These are phyloP conservation scores for Halichondria panicea DNA, from an alignment of 37 sponge, comb jelly and placozoan genomes.

Conservation along the genomic window DNA sequence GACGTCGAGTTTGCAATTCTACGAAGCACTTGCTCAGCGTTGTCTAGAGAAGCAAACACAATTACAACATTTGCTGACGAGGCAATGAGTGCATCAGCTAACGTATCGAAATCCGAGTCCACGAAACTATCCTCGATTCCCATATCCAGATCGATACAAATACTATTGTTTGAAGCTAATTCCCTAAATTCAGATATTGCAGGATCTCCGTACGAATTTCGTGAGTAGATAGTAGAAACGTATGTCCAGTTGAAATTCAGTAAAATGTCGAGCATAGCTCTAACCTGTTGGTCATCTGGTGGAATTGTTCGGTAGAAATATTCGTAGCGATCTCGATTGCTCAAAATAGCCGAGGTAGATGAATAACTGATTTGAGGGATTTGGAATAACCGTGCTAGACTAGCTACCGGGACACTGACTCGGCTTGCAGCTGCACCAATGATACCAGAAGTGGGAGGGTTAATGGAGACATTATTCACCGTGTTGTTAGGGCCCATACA, in stretches of 20 bases:
- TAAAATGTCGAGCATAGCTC: slow-evolving; percentile 81
- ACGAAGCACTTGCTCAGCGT: slow-evolving; percentile 20
- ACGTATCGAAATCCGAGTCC: neutral
- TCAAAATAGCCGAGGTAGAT: slow-evolving; percentile 76
- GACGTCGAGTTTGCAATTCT: neutral
- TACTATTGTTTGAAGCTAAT: slow-evolving; percentile 23
- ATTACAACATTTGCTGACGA: slow-evolving; percentile 62
- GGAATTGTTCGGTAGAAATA: slow-evolving; percentile 89
- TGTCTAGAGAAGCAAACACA: slow-evolving; percentile 41
- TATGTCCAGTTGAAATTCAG: slow-evolving; percentile 67
- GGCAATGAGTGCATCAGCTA: slow-evolving; percentile 15
- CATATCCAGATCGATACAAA: slow-evolving; percentile 54
- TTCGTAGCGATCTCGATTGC: slow-evolving; percentile 67
- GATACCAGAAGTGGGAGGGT: slow-evolving; percentile 47
- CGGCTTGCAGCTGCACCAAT: slow-evolving; percentile 81
- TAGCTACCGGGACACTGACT: slow-evolving; percentile 68
- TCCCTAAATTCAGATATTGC: slow-evolving; percentile 48
- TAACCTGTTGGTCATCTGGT: slow-evolving; percentile 78
- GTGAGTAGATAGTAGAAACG: slow-evolving; percentile 51
- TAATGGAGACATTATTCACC: no score
- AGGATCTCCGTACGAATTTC: slow-evolving; percentile 58
- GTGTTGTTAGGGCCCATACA: neutral
- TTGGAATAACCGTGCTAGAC: slow-evolving; percentile 65
- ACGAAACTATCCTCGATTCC: slow-evolving; percentile 24
- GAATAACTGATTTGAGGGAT: slow-evolving; percentile 87